A percentile compares a stretch with the other conserved stretches of the same genome.
Conservation (phyloP, 2,888 invertebrate species). For the Toxonevra muliebris region DNA sequence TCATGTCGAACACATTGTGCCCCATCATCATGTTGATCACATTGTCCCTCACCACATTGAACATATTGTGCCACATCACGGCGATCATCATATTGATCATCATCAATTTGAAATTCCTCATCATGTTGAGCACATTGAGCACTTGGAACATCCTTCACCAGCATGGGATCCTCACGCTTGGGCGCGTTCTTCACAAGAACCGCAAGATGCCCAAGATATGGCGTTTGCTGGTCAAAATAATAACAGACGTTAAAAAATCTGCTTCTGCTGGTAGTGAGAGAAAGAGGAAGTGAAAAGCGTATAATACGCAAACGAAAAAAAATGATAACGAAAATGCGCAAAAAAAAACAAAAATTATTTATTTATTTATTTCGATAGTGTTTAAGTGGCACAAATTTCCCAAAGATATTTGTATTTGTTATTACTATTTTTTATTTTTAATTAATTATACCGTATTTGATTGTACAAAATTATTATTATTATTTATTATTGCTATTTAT, state of each 20-base stretch:
- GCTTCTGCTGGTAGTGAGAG: conserved; percentile 1
- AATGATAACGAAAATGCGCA: conserved; percentile 15
- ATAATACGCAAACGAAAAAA: conserved; percentile 17
- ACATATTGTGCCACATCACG: conserved; percentile 64
- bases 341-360: conserved; percentile 29
- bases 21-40: conserved; percentile 60
- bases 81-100: conserved; percentile 67
- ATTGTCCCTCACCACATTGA: conserved; percentile 60
- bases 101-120: conserved; percentile 67
- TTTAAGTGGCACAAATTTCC: conserved; percentile 43
- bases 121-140: conserved; percentile 67
- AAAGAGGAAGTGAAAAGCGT: conserved; percentile 35
- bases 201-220: conserved; percentile 61
- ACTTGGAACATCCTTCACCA: conserved; percentile 65
- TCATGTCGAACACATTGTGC: conserved; percentile 59
- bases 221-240: conserved; percentile 58
- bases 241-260: conserved; percentile 1
- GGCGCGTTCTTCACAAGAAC: conserved; percentile 69
- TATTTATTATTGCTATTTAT: conserved; percentile 34
- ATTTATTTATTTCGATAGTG: conserved; percentile 38
- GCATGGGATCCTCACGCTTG: conserved; percentile 70
- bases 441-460: conserved; percentile 25
- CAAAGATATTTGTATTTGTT: conserved; percentile 47
- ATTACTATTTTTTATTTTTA: conserved; percentile 39
- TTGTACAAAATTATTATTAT: conserved; percentile 34